Conservation (phyloP, 1,140 invertebrate species). For the Dreissena rostriformis region DNA sequence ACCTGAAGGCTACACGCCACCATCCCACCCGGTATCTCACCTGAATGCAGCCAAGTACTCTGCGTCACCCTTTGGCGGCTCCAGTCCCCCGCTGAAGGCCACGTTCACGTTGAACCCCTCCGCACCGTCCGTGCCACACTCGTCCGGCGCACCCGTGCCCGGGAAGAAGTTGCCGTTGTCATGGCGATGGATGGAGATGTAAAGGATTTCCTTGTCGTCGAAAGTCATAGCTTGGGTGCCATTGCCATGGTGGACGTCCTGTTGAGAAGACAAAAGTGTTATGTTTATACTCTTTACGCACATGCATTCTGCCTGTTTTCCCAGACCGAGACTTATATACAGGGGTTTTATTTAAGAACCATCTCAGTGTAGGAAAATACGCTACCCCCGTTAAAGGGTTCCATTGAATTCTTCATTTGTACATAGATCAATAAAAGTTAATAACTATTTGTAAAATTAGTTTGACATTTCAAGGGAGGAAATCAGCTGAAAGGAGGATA, state of each 20-base stretch:
- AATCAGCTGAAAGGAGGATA: no score
- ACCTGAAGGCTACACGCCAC: no score
- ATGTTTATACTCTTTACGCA: no score
- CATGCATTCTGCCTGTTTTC: no score
- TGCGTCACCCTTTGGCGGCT: conserved; percentile 97
- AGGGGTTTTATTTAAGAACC: no score
- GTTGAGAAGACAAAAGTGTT: conserved; percentile 46
- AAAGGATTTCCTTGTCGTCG: conserved; percentile 96
- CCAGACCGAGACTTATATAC: no score
- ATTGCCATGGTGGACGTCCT: conserved; percentile 99
- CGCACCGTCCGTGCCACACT: conserved; percentile 95
- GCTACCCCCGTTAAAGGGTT: no score
- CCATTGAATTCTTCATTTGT: no score
- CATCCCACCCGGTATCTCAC: conserved; percentile 44
- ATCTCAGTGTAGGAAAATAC: no score
- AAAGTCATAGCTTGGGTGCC: conserved; percentile 99
- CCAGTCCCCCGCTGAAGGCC: conserved; percentile 95
- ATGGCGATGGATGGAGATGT: conserved; percentile 99
- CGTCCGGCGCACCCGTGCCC: conserved; percentile 95
- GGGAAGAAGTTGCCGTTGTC: conserved; percentile 99
- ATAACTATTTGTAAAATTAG: no score
- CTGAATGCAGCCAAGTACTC: conserved; percentile 98
- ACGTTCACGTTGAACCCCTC: conserved; percentile 98
- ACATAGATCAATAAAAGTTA: no score
- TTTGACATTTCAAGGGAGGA: no score